Percentiles rank a stretch among this genome's conserved stretches.
Conservation (phyloP, 2,797 vertebrate genomes). For the Heteromormyrus szaboi region DNA sequence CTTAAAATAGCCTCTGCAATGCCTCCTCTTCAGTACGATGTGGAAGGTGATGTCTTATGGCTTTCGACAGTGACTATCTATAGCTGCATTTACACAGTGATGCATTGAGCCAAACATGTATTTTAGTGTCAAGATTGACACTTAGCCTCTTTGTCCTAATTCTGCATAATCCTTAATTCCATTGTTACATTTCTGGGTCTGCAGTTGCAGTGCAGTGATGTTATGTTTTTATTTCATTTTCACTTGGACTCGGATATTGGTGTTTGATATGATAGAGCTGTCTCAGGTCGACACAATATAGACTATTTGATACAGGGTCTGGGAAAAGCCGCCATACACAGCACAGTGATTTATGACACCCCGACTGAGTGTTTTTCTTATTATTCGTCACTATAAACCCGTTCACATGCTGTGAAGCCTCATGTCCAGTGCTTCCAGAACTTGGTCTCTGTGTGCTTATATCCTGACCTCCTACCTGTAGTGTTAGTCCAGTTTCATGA, state of each 20-base stretch:
- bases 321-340: conserved; percentile 29
- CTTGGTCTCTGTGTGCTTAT: background rate
- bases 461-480: background rate
- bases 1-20: background rate
- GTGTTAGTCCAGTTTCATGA: background rate
- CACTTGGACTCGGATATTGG: background rate
- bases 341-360: conserved; percentile 36
- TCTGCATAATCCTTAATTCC: conserved; percentile 5
- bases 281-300: conserved; percentile 31
- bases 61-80: background rate
- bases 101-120: background rate
- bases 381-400: conserved; percentile 34
- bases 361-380: conserved; percentile 39
- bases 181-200: background rate
- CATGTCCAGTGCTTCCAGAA: background rate
- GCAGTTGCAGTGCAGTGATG: background rate
- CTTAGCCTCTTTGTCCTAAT: background rate
- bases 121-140: background rate
- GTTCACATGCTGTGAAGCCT: conserved; percentile 25
- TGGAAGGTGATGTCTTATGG: background rate
- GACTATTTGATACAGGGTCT: conserved; percentile 27
- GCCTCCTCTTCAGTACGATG: background rate
- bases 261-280: background rate
- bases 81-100: background rate
- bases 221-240: background rate